Evolutionary conservation across 2,888 invertebrate species (phyloP), one percentile per base, ranked within the genome.

Genomic region (Plagiodera versicolora): DNA sequence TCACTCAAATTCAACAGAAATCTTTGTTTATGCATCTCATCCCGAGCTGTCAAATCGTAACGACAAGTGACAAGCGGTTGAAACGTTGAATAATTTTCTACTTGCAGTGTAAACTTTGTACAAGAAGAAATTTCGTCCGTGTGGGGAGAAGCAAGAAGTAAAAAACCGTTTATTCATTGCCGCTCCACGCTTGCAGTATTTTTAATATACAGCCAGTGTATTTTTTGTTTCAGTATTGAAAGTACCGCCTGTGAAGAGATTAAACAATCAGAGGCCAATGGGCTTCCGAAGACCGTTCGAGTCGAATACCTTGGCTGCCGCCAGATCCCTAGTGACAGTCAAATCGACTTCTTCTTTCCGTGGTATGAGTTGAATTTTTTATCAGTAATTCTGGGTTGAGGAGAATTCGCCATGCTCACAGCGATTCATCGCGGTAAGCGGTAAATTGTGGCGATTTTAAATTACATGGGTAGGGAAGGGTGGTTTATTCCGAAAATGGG

Each of bases 161-260:
- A 6, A 24, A 24, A 24, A 24, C 4, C 24, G 6, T 24, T 6
- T 3, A 24, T 24, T 5, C 3, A 24, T 5, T 6, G 6, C 24
- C 24, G 6, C 24, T 24, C 3, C 4, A 24, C n/a, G 24, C 24
- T 24, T 6, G 24, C 24, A 39, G 14, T 3, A 1, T 14, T 39
- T 39, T 14, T 14, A 39, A 14, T 39, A 14, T 39, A 39, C 14
- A 39, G n/a, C 6, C 39, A 39, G n/a, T 39, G 14, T 14, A 10
- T 17, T 14, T 4, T 56, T 56, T 53, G 50, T 60, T 70, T 55
- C 64, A 72, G 73, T 61, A 14, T 61, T 64, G 49, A 69, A 69
- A 61, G 67, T 69, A n/a, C 64, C 67, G 20, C 67, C 72, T 1
- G 50, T 67, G 8, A 67, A 66, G 46, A 35, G 65, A 32, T 6